Conservation (phyloP, 2,113 vertebrate species). For the Choloepus hoffmanni region DNA sequence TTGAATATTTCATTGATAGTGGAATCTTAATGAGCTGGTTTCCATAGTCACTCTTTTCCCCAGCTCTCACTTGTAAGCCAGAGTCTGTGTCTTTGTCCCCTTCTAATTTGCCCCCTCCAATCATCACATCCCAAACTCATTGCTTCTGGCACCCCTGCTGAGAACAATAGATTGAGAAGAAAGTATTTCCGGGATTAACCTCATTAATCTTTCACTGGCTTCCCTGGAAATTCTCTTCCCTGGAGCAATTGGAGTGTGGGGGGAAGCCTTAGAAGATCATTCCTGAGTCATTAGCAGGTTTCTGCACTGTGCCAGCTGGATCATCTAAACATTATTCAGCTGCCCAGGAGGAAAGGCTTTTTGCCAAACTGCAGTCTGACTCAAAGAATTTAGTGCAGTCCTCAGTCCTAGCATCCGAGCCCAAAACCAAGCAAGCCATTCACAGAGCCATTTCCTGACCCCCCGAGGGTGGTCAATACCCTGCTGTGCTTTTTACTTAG, state of each 20-base stretch:
- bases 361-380: conserved; percentile 70
- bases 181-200: conserved; percentile 53
- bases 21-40: conserved; percentile 74
- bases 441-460: conserved; percentile 34
- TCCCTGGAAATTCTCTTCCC: conserved; percentile 71
- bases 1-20: conserved; percentile 80
- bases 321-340: conserved; percentile 75
- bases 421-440: neutral
- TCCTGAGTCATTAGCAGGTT: conserved; percentile 73
- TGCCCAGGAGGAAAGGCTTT: conserved; percentile 69
- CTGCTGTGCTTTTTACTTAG: neutral
- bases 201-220: conserved; percentile 76
- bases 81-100: neutral
- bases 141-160: conserved; percentile 20
- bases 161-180: conserved; percentile 64
- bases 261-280: conserved; percentile 46
- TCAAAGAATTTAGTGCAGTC: conserved; percentile 28
- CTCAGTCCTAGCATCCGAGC: neutral
- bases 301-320: conserved; percentile 62
- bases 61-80: neutral
- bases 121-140: neutral
- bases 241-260: conserved; percentile 30
- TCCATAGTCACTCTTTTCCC: conserved; percentile 69
- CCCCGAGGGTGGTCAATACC: neutral
- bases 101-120: conserved; percentile 12